Percentiles rank a stretch among this genome's conserved stretches.
Conservation (phyloP, 2,888 invertebrate species). For the Cosmia trapezina region DNA sequence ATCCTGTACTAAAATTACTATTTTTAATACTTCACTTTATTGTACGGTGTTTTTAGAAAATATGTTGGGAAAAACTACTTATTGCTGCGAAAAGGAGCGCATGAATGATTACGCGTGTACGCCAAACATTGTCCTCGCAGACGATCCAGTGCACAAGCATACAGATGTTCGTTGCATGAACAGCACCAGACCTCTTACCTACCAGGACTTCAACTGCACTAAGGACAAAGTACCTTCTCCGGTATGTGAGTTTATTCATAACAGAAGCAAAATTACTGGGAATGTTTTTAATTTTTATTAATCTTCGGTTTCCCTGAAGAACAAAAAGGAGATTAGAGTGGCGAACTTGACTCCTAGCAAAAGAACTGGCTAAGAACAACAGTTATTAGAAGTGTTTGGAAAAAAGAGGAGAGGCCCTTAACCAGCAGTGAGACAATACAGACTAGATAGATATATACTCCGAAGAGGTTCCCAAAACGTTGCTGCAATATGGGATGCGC, state of each 20-base stretch:
- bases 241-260: slow-evolving; percentile 5
- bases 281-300: neutral
- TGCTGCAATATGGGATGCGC: neutral
- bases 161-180: slow-evolving; percentile 69
- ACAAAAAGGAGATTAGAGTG: neutral
- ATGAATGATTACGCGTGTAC: slow-evolving; percentile 62
- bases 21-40: too few relatives aligned
- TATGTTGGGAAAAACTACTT: slow-evolving; percentile 56
- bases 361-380: neutral
- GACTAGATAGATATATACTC: neutral
- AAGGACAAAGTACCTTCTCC: slow-evolving; percentile 61
- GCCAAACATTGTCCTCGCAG: slow-evolving; percentile 61
- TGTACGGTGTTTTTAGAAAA: slow-evolving; percentile 62
- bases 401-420: neutral
- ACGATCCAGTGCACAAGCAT: slow-evolving; percentile 69
- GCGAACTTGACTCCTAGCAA: neutral
- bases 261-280: neutral
- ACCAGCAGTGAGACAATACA: too few relatives aligned
- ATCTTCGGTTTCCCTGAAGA: neutral
- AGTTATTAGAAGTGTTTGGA: neutral
- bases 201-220: slow-evolving; percentile 67
- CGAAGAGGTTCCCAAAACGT: neutral
- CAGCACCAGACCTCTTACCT: slow-evolving; percentile 69
- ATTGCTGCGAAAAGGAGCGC: slow-evolving; percentile 67
- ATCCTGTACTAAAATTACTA: too few relatives aligned